Percentiles rank a stretch among this genome's conserved stretches.
phyloP scores from a whole-genome alignment of 1,140 invertebrate genomes.

The Lordiphosa stackelbergi region DNA sequence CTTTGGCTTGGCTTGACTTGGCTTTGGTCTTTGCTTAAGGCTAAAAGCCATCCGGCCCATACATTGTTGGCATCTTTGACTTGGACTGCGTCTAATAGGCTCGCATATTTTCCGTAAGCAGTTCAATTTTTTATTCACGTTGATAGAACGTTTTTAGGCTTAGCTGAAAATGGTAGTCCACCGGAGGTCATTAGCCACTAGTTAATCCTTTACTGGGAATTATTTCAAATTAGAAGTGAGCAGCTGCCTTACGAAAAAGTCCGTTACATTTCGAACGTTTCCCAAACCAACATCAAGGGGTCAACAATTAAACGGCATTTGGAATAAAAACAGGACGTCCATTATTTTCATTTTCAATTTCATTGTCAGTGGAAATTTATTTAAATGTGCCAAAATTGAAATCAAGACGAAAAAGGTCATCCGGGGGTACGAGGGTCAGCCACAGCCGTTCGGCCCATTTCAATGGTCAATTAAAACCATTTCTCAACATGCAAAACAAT shows the following conservation, averaged over 20 bases:
- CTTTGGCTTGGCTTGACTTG: conserved; percentile 20
- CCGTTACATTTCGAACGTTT: conserved; percentile 43
- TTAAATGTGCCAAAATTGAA: conserved; percentile 52
- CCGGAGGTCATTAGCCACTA: conserved; percentile 53
- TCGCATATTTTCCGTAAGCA: conserved; percentile 64
- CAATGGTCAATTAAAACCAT: conserved; percentile 65
- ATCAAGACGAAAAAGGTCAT: conserved; percentile 67
- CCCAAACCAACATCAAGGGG: conserved; percentile 33
- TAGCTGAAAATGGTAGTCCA: conserved; percentile 14
- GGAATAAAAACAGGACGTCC: conserved; percentile 55
- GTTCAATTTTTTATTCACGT: conserved; percentile 69
- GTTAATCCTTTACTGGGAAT: conserved; percentile 40
- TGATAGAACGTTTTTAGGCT: conserved; percentile 45
- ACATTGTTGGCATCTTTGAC: conserved; percentile 15
- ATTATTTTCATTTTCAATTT: conserved; percentile 17
- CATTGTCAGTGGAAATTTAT: conserved; percentile 62
- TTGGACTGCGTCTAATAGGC: conserved; percentile 59
- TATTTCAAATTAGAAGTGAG: conserved; percentile 7
- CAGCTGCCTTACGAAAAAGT: conserved; percentile 41
- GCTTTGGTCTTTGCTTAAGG: conserved; percentile 1
- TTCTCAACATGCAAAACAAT: conserved; percentile 67
- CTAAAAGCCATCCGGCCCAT: conserved; percentile 28
- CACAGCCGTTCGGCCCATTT: conserved; percentile 23
- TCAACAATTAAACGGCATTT: conserved; percentile 73
- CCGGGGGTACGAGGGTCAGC: conserved; percentile 44